Evolutionary conservation across 2,113 vertebrate species (phyloP), one percentile per base, ranked within the genome.

Genomic region (Vombatus ursinus): DNA sequence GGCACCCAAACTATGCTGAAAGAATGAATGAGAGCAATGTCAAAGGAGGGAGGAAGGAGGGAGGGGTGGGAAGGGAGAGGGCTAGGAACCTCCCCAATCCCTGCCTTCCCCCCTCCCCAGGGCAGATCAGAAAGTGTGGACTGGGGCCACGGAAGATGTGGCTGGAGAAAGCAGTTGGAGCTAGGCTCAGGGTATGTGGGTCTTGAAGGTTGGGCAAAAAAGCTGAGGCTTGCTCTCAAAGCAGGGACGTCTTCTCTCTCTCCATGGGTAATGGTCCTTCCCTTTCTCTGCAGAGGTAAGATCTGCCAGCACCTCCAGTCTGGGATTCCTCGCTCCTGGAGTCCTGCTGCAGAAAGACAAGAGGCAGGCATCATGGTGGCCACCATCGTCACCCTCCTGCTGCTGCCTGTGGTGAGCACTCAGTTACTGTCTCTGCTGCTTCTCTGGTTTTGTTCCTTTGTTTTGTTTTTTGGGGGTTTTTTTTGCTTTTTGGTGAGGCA

Each of bases 351-450:
- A 90, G 54, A 47, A 52, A 52, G 8, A 0, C 50, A 93, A 98
- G 97, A 44, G 97, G 51, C 95, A 0, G 2, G 50, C 25, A 2
- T 84, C 47, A 0, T 61, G 57, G 52, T 1, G 28, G 44, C 77
- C 53, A 53, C 31, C 26, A 52, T 97, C 94, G 90, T 97, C 14
- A 53, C 52, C 16, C n/a, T 97, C 3, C 92, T 98, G 3, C 96
- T 98, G 89, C 95, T 98, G 90, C 97, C 98, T 50, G 1, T 91
- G 98, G 98, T 98, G 97, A 98, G 98, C 50, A 23, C 90, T 93
- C 44, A 8, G 91, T 37, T 47, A 37, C 12, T 0, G 54, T 49
- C 28, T 54, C 12, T 54, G 28, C 47, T 49, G 53, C 16, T 50
- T 48, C 50, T 47, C 50, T 52, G 52, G 84, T 49, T 49, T 49